These are phyloP conservation scores for Amphiduros pacificus DNA, from an alignment of 2,888 invertebrate genomes.

Conservation along the genomic window DNA sequence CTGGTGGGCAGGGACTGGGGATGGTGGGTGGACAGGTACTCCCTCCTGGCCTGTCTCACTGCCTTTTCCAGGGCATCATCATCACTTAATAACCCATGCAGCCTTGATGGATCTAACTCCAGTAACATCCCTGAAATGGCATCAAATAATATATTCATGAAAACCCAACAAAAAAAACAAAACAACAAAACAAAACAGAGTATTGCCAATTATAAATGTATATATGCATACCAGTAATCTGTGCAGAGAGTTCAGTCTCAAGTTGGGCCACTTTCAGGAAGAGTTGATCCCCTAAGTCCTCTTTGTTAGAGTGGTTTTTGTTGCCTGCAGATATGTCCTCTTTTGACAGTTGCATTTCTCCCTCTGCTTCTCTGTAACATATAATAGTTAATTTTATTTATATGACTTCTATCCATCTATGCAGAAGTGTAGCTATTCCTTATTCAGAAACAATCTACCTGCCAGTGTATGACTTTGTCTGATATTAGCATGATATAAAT, in stretches of 20 bases:
- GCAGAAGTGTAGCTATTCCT: too few species aligned
- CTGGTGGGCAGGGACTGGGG: conserved; percentile 1
- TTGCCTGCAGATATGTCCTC: too few species aligned
- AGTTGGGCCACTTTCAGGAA: conserved; percentile 13
- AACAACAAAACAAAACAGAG: not conserved
- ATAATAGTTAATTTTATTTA: too few species aligned
- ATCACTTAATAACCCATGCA: not conserved
- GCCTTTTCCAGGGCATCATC: not conserved
- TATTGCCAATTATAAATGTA: not conserved
- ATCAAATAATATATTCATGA: too few species aligned
- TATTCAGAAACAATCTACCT: too few species aligned
- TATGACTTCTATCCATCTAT: too few species aligned
- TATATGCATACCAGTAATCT: conserved; percentile 12
- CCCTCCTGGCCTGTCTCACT: conserved; percentile 1
- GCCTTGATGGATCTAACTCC: not conserved
- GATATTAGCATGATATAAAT: too few species aligned
- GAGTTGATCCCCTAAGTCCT: conserved; percentile 12
- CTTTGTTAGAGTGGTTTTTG: too few species aligned
- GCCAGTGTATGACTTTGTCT: too few species aligned
- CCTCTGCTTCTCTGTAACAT: too few species aligned
- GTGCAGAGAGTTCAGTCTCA: conserved; percentile 18
- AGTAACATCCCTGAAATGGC: conserved; percentile 14
- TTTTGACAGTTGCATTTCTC: too few species aligned
- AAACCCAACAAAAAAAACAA: too few species aligned
- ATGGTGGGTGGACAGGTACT: conserved; percentile 9